phyloP scores from a whole-genome alignment of 2,888 invertebrate genomes.

The Bursaphelenchus okinawaensis region DNA sequence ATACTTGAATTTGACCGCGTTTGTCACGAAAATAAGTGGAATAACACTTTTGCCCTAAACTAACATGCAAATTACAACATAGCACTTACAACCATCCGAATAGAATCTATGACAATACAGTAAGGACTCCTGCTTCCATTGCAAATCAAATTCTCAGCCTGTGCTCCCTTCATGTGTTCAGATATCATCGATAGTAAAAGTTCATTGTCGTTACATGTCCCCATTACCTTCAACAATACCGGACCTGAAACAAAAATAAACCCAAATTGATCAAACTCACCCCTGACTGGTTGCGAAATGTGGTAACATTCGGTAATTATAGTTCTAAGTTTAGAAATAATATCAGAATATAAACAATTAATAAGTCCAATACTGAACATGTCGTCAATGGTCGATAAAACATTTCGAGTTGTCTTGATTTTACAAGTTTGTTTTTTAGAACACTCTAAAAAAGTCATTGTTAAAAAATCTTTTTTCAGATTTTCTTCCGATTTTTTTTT shows the following conservation, averaged over 20 bases:
- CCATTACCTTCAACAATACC: neutral
- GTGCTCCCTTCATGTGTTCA: neutral
- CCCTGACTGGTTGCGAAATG: too few relatives aligned
- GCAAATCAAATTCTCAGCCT: neutral
- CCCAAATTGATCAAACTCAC: too few relatives aligned
- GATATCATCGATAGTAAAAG: neutral
- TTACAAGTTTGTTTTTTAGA: too few relatives aligned
- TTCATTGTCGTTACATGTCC: neutral
- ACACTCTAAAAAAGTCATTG: too few relatives aligned
- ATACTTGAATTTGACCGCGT: neutral
- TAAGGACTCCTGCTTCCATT: neutral
- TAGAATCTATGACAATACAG: neutral
- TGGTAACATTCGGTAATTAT: too few relatives aligned
- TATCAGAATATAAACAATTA: too few relatives aligned
- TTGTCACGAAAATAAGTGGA: neutral
- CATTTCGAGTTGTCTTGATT: too few relatives aligned
- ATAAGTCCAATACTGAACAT: too few relatives aligned
- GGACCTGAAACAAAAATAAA: neutral
- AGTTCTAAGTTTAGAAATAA: too few relatives aligned
- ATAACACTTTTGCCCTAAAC: neutral
- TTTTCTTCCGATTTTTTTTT: too few relatives aligned
- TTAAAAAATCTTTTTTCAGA: too few relatives aligned
- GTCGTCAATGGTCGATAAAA: too few relatives aligned
- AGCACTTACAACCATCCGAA: neutral
- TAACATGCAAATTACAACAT: neutral